These are phyloP conservation scores for Marronus borbonicus DNA, from an alignment of 2,888 invertebrate species.

Conservation along the genomic window DNA sequence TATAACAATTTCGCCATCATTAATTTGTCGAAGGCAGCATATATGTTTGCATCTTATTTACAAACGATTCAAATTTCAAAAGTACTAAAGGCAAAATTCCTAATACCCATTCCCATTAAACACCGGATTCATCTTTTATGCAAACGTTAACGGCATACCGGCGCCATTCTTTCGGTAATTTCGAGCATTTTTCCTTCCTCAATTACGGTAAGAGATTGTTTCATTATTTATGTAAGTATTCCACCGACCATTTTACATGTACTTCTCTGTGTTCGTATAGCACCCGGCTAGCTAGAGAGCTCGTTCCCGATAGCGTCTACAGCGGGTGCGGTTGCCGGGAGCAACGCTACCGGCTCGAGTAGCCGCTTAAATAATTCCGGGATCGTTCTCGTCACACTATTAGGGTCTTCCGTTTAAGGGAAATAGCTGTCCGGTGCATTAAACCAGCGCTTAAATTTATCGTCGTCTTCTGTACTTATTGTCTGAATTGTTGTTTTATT, in stretches of 20 bases:
- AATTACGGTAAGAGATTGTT: conserved; percentile 39
- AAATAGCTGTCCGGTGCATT: conserved; percentile 35
- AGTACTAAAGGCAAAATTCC: background rate
- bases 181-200: conserved; percentile 9
- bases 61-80: too few species aligned
- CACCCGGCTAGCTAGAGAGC: background rate
- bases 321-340: background rate
- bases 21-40: too few species aligned
- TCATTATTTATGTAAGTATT: conserved; percentile 28
- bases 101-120: conserved; percentile 8
- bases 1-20: too few species aligned
- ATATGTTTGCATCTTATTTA: too few species aligned
- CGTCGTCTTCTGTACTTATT: conserved; percentile 36
- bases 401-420: conserved; percentile 37
- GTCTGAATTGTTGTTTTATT: conserved; percentile 26
- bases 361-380: conserved; percentile 29
- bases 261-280: background rate
- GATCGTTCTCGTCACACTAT: conserved; percentile 29
- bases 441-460: conserved; percentile 28
- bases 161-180: conserved; percentile 19
- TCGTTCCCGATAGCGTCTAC: background rate
- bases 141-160: conserved; percentile 4
- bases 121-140: background rate
- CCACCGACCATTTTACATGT: background rate
- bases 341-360: background rate